phyloP scores from a whole-genome alignment of 2,888 invertebrate species.

The Trypoxylon attenuatum region DNA sequence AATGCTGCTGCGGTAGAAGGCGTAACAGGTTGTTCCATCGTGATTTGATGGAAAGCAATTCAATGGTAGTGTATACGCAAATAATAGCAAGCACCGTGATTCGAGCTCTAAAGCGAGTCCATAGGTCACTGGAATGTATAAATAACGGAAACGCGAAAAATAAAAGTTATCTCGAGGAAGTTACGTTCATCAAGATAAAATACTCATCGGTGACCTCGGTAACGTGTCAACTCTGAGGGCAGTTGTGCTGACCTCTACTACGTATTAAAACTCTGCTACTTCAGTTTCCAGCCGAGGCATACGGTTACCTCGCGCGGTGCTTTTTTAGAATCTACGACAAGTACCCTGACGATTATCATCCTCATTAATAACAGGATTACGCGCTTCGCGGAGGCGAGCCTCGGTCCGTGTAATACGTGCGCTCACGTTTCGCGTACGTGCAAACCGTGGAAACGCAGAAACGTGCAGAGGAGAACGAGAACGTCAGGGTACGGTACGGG shows the following conservation, averaged over 20 bases:
- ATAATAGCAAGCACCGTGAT: not conserved
- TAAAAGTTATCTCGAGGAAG: too few relatives aligned
- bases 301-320: too few relatives aligned
- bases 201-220: too few relatives aligned
- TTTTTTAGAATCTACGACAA: conserved; percentile 13
- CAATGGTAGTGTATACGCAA: too few relatives aligned
- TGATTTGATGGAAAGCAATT: conserved; percentile 39
- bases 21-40: conserved; percentile 51
- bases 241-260: too few relatives aligned
- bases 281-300: not conserved
- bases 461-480: conserved; percentile 18
- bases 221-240: too few relatives aligned
- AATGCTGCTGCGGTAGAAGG: conserved; percentile 46
- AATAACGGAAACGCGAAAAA: too few relatives aligned
- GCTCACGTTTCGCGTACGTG: not conserved
- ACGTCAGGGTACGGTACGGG: conserved; percentile 10
- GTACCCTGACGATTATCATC: conserved; percentile 26
- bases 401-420: too few relatives aligned
- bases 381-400: conserved; percentile 31
- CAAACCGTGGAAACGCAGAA: conserved; percentile 29
- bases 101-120: not conserved
- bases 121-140: too few relatives aligned
- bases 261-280: not conserved
- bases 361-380: conserved; percentile 56
- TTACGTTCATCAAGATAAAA: too few relatives aligned